Base-by-base conservation (phyloP, 2,888 invertebrate genomes). In the Phalangium opilio region DNA sequence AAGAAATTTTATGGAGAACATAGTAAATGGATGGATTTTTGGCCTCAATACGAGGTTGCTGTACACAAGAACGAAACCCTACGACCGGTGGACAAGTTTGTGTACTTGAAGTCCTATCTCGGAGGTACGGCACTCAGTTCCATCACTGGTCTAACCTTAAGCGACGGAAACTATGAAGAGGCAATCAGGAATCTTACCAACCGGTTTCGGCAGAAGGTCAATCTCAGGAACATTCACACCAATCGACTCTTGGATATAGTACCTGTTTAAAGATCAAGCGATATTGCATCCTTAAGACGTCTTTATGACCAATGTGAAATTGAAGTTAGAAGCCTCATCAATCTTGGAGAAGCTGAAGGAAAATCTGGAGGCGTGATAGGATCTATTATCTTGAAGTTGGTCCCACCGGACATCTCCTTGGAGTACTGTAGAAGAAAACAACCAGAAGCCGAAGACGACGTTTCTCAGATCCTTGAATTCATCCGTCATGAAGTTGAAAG, bases 51-150 rank as follows among this genome's bases (percentile, higher is more conserved):
- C 12, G 46, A 46, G 19, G 35, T 46, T n/a, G 34, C 46, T n/a
- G 21, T 46, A 18, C 41, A 46, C 20, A 41, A 41, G 2, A 33
- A 46, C 15, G 19, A 32, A 14, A 7, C 27, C 27, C 14, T 39
- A 10, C 18, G 3, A 7, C 38, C 38, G 18, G 38, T 27, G 8
- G 38, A 45, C 32, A 45, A 46, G 18, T 46, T 46, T 33, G 11
- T 20, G n/a, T 42, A 42, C 38, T 17, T 47, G 17, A 47, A 36
- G 35, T 36, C 47, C 15, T 42, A 47, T 47, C n/a, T 47, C 3
- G 18, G 32, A n/a, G 47, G 42, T 21, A 14, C 27, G 18, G 38
- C 27, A 3, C 17, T 42, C 11, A 21, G 11, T 34, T n/a, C 18
- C 2, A 18, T 45, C 3, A 33, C 32, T 11, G 33, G 40, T 33